phyloP scores from a whole-genome alignment of 2,797 vertebrate species.

The Alca torda region DNA sequence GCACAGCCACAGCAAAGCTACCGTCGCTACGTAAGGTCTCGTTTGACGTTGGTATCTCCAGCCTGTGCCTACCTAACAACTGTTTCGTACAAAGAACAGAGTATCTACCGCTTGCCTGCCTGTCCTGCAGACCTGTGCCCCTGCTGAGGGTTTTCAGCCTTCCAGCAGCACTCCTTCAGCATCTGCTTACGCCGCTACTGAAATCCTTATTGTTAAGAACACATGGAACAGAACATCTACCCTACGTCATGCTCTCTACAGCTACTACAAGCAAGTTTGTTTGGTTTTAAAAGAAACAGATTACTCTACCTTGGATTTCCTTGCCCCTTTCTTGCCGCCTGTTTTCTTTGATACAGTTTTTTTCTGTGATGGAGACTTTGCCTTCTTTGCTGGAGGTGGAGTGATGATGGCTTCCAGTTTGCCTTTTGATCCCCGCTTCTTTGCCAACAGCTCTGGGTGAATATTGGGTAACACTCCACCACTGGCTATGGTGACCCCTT shows the following conservation, averaged over 20 bases:
- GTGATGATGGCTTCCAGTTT: slow-evolving; percentile 94
- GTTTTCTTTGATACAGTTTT: slow-evolving; percentile 86
- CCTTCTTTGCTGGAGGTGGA: slow-evolving; percentile 90
- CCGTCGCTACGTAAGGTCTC: fast-evolving
- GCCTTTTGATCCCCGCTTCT: slow-evolving; percentile 93
- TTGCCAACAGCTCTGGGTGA: slow-evolving; percentile 93
- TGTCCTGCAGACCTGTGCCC: background rate
- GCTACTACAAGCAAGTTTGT: background rate
- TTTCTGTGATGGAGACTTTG: slow-evolving; percentile 86
- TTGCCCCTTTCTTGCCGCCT: slow-evolving; percentile 84
- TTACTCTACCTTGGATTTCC: slow-evolving; percentile 86
- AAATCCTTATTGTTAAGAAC: background rate
- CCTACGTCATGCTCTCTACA: background rate
- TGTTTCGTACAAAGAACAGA: background rate
- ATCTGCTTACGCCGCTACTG: background rate
- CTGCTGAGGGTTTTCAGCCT: background rate
- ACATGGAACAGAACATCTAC: fast-evolving
- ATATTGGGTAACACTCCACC: slow-evolving; percentile 98
- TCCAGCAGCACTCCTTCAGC: background rate
- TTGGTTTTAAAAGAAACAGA: background rate
- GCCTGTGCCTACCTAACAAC: background rate
- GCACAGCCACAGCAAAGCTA: background rate
- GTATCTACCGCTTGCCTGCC: background rate
- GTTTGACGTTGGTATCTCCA: background rate
- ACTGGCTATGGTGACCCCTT: slow-evolving; percentile 96